A percentile compares a stretch with the other conserved stretches of the same genome.
Conservation (phyloP, 2,797 vertebrate species). For the Rousettus madagascariensis region DNA sequence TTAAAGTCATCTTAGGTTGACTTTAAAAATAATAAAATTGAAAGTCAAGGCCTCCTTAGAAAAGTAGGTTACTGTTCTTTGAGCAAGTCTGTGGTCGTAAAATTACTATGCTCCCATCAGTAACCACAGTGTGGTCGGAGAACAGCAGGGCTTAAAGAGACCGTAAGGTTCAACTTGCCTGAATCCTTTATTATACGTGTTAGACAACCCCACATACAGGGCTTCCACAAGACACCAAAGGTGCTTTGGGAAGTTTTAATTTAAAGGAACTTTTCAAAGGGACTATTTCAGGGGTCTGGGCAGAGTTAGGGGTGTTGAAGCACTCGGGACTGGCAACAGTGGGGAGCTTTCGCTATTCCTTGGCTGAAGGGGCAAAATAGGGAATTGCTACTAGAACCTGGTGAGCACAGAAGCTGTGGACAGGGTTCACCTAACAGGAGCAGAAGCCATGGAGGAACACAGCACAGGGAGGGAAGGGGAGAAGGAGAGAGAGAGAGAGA, state of each 20-base stretch:
- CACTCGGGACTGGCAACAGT: background rate
- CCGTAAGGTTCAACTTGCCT: background rate
- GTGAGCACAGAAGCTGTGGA: background rate
- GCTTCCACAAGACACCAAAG: background rate
- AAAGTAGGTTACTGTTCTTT: conserved; percentile 46
- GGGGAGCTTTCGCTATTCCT: background rate
- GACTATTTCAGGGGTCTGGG: background rate
- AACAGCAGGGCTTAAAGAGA: background rate
- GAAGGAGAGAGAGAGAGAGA: background rate
- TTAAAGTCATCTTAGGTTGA: conserved; percentile 51
- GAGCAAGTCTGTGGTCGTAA: conserved; percentile 24
- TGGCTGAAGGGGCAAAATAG: background rate
- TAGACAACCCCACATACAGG: background rate
- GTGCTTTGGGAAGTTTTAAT: background rate
- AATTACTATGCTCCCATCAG: conserved; percentile 22
- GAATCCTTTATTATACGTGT: background rate
- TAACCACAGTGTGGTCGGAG: conserved; percentile 7
- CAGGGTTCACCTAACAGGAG: background rate
- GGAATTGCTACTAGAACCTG: background rate
- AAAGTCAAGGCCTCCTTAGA: conserved; percentile 21
- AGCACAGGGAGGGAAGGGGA: background rate
- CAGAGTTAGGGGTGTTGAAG: background rate
- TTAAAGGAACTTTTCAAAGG: background rate
- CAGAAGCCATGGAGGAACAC: background rate
- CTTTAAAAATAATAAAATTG: conserved; percentile 64